Conservation (phyloP, 2,113 vertebrate genomes). For the Apistogramma diplotaenia region DNA sequence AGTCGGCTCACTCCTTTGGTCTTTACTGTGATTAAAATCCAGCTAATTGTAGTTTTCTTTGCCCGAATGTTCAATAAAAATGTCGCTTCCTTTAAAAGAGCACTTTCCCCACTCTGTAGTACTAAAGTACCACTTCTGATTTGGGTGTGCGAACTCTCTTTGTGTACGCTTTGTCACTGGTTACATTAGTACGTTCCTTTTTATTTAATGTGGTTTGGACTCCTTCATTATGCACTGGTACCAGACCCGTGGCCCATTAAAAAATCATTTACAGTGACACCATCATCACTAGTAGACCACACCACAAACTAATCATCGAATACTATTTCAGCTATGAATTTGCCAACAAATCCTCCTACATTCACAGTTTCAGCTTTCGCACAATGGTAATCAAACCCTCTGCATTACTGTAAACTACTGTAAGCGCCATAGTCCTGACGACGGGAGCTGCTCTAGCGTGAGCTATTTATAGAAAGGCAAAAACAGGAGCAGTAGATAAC, state of each 20-base stretch:
- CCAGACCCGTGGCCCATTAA: neutral
- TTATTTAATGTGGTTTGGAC: neutral
- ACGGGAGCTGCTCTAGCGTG: conserved; percentile 24
- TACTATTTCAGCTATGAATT: neutral
- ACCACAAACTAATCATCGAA: neutral
- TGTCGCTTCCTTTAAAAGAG: neutral
- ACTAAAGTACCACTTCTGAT: neutral
- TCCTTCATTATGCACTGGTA: neutral
- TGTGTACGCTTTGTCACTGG: neutral
- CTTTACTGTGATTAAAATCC: neutral
- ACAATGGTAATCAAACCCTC: neutral
- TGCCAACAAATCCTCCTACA: neutral
- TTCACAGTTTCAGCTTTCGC: neutral
- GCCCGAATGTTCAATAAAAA: neutral
- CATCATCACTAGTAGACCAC: neutral
- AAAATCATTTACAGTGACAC: neutral
- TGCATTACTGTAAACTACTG: neutral
- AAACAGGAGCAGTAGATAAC: conserved; percentile 31
- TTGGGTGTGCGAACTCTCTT: too few relatives aligned
- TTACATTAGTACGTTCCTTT: neutral
- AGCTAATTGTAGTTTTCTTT: neutral
- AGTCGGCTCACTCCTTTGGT: conserved; percentile 30
- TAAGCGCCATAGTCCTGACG: conserved; percentile 5
- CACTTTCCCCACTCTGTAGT: neutral
- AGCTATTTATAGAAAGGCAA: conserved; percentile 58